Evolutionary conservation across 2,113 vertebrate species (phyloP), one percentile per base, ranked within the genome.

Genomic region (Rhinogobius similis): DNA sequence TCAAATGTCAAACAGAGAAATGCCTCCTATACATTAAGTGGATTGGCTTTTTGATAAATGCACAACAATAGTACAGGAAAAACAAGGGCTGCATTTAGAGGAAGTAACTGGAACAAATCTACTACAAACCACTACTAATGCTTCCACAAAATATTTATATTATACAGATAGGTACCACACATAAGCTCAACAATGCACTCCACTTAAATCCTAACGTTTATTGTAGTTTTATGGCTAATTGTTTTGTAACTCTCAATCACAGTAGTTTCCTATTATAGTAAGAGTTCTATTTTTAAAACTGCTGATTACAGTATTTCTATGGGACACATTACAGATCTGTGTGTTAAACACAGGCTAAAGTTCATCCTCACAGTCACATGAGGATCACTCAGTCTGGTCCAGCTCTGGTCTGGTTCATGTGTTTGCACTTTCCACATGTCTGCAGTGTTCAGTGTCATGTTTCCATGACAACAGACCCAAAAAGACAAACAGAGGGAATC

Each of bases 351-450:
- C 20, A 52, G 48, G n/a, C 46, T 21, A 21, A 21, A 50, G 20
- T 20, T 59, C 56, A 59, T 13, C 13, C 4, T 53, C 50, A n/a
- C 50, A 23, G n/a, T 26, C 52, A 55, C 24, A 23, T 27, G 24
- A 56, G 24, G 23, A 24, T 56, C 24, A 56, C 23, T 56, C 53
- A 56, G 23, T 26, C 24, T 9, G 16, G 43, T 44, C 48, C 20
- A 8, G 21, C 21, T 24, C 50, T 53, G 50, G 50, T 21, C 21
- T 11, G 24, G 53, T 23, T 26, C 53, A 56, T 56, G 53, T 27
- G 53, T 56, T 56, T 56, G 50, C 50, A 53, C 21, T 53, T 53
- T 53, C n/a, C 50, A 53, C 50, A 53, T 55, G 24, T 27, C 32
- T 36, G 32, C 32, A 36, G 32, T 36, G 32, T 36, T 36, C 5